These are phyloP conservation scores for Galerucella calmariensis DNA, from an alignment of 2,888 invertebrate genomes.

Conservation along the genomic window DNA sequence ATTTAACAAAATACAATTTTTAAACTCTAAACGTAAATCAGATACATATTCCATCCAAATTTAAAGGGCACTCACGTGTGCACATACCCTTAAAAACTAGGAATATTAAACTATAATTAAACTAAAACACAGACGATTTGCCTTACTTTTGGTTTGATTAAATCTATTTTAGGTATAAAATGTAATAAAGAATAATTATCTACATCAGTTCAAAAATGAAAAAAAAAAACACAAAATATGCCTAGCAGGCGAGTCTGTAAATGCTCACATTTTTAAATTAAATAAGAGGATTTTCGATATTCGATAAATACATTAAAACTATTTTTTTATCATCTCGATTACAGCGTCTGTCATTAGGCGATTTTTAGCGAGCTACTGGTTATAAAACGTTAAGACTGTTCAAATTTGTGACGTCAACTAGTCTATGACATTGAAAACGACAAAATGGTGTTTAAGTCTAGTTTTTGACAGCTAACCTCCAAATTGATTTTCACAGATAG, in stretches of 20 bases:
- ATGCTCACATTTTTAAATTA: not conserved
- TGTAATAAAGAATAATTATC: conserved; percentile 30
- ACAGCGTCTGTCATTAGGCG: too few relatives aligned
- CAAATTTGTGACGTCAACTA: too few relatives aligned
- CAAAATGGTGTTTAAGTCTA: too few relatives aligned
- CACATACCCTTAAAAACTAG: not conserved
- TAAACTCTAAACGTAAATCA: too few relatives aligned
- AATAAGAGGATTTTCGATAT: not conserved
- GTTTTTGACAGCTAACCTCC: too few relatives aligned
- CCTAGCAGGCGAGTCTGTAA: conserved; percentile 27
- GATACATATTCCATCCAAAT: not conserved
- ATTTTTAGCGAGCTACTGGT: too few relatives aligned
- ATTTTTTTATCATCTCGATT: too few relatives aligned
- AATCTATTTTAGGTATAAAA: conserved; percentile 31
- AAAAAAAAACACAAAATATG: conserved; percentile 31
- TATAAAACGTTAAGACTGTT: too few relatives aligned
- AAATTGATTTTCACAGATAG: too few relatives aligned
- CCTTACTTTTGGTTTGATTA: conserved; percentile 35
- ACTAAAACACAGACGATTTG: conserved; percentile 21
- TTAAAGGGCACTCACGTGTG: not conserved
- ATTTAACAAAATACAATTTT: too few relatives aligned
- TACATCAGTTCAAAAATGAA: conserved; percentile 44
- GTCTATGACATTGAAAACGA: too few relatives aligned
- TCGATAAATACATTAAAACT: not conserved
- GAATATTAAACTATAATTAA: not conserved